phyloP scores from a whole-genome alignment of 2,888 invertebrate genomes.

The Horisme vitalbata region DNA sequence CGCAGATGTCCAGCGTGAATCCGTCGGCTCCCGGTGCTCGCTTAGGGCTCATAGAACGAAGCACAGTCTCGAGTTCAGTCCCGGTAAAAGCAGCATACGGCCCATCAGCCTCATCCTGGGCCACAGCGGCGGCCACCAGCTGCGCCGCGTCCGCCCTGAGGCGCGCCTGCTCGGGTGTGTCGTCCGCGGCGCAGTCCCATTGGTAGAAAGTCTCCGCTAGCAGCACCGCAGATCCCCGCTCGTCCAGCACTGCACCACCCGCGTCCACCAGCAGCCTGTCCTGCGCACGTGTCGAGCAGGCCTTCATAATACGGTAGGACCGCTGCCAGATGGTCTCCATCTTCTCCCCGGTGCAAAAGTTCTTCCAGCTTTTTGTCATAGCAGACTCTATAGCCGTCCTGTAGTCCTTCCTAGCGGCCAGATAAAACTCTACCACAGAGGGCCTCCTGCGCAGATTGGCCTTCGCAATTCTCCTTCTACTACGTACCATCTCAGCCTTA shows the following conservation, averaged over 20 bases:
- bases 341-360: not conserved
- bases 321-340: not conserved
- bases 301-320: not conserved
- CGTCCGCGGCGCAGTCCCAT: no score
- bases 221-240: not conserved
- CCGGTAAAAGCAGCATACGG: not conserved
- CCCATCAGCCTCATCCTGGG: no score
- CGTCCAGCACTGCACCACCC: no score
- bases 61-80: constrained; percentile 1
- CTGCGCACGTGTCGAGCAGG: no score
- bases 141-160: no score
- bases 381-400: not conserved
- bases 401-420: not conserved
- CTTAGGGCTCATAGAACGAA: constrained; percentile 16
- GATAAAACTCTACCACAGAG: not conserved
- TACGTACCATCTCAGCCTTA: no score
- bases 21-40: constrained; percentile 28
- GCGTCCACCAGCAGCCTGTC: no score
- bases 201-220: no score
- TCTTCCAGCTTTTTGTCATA: not conserved
- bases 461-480: no score
- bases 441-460: constrained; percentile 2
- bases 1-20: constrained; percentile 25
- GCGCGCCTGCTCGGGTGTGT: no score
- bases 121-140: no score